Evolutionary conservation across 2,888 invertebrate species (phyloP).

Genomic region (Slavum lentiscoides): DNA sequence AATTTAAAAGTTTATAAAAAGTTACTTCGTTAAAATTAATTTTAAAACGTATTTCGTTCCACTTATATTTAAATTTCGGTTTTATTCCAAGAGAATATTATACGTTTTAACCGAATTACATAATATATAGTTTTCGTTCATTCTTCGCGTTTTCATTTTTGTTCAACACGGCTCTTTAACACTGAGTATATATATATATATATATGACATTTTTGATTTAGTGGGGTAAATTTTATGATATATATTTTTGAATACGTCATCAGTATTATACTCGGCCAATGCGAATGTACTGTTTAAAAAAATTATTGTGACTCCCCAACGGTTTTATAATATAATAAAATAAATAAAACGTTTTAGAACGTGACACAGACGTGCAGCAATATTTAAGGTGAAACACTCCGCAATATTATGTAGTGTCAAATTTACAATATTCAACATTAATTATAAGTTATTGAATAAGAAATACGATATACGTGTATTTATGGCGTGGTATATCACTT

Average conservation of each 20-base stretch:
- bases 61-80: background rate
- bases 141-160: background rate
- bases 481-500: too few relatives aligned
- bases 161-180: background rate
- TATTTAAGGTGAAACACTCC: background rate
- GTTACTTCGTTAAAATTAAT: background rate
- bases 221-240: slow-evolving; percentile 24
- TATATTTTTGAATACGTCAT: slow-evolving; percentile 13
- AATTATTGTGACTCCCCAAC: slow-evolving; percentile 2
- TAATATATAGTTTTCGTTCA: background rate
- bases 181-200: background rate
- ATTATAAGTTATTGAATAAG: too few relatives aligned
- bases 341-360: slow-evolving; percentile 14
- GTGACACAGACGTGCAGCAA: background rate
- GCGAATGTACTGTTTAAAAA: background rate
- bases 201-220: slow-evolving; percentile 12
- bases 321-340: background rate
- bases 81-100: background rate
- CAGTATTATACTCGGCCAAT: background rate
- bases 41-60: background rate
- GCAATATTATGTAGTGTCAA: background rate
- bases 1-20: background rate
- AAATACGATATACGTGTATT: too few relatives aligned
- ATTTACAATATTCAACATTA: too few relatives aligned
- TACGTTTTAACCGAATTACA: background rate